phyloP scores from a whole-genome alignment of 30 jellyfish, hydroid and myxozoan genomes.

The Pelagia noctiluca region DNA sequence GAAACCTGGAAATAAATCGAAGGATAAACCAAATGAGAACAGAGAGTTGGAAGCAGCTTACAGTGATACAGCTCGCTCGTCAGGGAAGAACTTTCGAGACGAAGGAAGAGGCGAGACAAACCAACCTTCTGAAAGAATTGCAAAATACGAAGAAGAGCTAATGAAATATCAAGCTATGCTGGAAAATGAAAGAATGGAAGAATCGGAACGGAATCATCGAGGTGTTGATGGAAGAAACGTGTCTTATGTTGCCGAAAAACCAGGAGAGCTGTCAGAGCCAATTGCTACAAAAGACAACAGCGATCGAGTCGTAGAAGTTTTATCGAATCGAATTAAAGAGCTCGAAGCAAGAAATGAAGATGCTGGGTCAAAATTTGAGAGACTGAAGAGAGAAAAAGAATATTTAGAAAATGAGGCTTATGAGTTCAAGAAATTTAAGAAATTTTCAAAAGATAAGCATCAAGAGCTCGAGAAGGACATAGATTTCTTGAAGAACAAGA shows the following conservation, averaged over 20 bases:
- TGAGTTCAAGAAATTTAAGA: background rate
- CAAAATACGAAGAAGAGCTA: background rate
- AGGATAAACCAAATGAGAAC: background rate
- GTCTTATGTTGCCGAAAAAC: conserved; percentile 37
- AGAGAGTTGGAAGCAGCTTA: background rate
- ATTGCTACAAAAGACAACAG: conserved; percentile 4
- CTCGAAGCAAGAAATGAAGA: conserved; percentile 31
- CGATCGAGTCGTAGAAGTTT: conserved; percentile 24
- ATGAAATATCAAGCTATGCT: background rate
- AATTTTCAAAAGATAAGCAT: too few species aligned
- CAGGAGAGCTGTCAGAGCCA: conserved; percentile 36
- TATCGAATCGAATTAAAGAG: conserved; percentile 42
- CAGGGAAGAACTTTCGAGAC: background rate
- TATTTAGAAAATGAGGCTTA: background rate
- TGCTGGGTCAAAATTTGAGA: background rate
- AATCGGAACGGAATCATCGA: background rate
- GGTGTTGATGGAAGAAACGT: background rate
- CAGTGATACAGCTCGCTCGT: background rate
- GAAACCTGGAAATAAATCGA: conserved; percentile 1
- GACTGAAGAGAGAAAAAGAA: conserved; percentile 5
- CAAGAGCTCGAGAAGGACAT: too few species aligned
- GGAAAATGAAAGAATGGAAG: conserved; percentile 7
- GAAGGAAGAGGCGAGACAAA: background rate
- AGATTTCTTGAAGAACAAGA: too few species aligned
- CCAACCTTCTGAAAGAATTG: background rate